phyloP scores from a whole-genome alignment of 2,113 vertebrate genomes.

The Heliornis fulica region DNA sequence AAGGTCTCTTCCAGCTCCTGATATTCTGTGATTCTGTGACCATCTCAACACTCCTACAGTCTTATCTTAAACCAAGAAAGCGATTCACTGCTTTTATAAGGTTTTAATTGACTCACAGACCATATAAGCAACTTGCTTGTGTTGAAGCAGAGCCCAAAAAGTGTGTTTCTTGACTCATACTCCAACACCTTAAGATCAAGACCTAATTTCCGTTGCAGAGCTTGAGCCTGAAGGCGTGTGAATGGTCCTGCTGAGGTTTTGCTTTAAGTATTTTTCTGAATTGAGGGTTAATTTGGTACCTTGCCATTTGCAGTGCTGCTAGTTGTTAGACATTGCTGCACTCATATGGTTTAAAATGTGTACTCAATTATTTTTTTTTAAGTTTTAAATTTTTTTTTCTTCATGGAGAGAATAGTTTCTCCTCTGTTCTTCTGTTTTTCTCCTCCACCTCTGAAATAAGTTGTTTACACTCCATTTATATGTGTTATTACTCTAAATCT shows the following conservation, averaged over 20 bases:
- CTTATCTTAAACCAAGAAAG: not conserved
- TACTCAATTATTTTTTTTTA: not conserved
- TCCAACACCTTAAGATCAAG: not conserved
- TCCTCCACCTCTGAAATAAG: not conserved
- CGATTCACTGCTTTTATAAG: not conserved
- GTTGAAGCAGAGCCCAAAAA: not conserved
- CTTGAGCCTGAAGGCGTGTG: not conserved
- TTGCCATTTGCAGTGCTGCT: not conserved
- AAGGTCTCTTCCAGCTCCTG: too few relatives aligned
- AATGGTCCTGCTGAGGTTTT: not conserved
- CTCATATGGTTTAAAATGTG: not conserved
- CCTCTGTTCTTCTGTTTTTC: not conserved
- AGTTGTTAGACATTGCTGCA: not conserved
- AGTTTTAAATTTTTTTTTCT: not conserved
- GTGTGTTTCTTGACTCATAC: not conserved
- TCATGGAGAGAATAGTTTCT: not conserved
- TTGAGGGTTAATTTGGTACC: not conserved
- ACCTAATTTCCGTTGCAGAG: not conserved
- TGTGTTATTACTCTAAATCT: not conserved
- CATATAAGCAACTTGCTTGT: rapidly evolving
- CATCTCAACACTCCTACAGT: rapidly evolving
- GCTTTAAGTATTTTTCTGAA: not conserved
- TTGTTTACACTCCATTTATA: not conserved
- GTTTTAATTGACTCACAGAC: not conserved
- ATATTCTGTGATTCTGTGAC: too few relatives aligned